Evolutionary conservation across 2,113 vertebrate species (phyloP), one percentile per base, ranked within the genome.

Genomic region (Syngnathus floridae): DNA sequence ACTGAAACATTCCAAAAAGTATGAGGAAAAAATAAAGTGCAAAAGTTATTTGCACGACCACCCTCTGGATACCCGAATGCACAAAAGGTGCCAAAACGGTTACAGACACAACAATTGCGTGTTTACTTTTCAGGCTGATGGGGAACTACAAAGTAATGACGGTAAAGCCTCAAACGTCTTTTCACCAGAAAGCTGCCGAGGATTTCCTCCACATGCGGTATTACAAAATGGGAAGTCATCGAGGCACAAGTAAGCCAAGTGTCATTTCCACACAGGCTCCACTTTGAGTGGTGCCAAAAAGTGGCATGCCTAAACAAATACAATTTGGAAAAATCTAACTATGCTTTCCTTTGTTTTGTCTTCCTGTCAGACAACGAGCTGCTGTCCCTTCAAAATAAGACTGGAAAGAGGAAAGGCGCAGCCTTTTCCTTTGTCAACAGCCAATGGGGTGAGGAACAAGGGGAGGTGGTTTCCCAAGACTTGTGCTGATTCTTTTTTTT

Each of bases 381-480:
- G 83, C 93, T 97, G 51, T 98, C 96, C 3, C 75, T 96, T 48
- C 77, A 89, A 60, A 94, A 91, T 60, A 99, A 99, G 89, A 93
- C 67, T 37, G 82, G 69, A 4, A 43, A 6, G 0, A 77, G 90
- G 16, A 93, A 95, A 86, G 90, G 90, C 54, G 90, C 94, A 1
- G 94, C 97, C 0, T 88, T 91, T 70, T 88, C 93, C 69, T 99
- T 99, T 84, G 82, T 91, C 21, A 93, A 90, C 76, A 88, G 88
- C 36, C 73, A 88, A 37, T 95, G 92, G 93, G 93, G 96, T 99
- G 74, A 87, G 95, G 87, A 7, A 48, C 14, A 19, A 49, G 7
- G 14, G 10, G 6, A 48, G 19, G 7, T 19, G 6, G 13, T 9
- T n/a, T 6, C 26, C 3, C 22, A n/a, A 6, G 9, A 14, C 6